These are phyloP conservation scores for Drosophila arizonae DNA, from an alignment of 1,140 invertebrate species.

Conservation along the genomic window DNA sequence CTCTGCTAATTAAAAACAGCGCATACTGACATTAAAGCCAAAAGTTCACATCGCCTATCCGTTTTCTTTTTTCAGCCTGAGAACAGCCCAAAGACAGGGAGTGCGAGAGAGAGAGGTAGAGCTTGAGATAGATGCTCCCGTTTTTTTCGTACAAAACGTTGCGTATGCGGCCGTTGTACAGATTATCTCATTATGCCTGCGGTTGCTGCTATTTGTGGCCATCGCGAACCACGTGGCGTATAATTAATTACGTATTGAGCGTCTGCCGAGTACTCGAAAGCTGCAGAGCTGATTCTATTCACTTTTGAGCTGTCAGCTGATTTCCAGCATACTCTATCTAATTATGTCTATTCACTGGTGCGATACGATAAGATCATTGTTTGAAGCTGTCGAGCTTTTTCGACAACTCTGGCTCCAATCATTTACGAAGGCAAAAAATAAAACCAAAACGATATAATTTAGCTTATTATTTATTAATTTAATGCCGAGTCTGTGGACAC, in stretches of 20 bases:
- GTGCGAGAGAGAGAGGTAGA: background rate
- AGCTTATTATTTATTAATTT: too few relatives aligned
- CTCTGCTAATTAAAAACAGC: constrained; percentile 75
- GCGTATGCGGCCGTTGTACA: constrained; percentile 69
- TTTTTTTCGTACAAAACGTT: constrained; percentile 8
- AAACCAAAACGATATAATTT: too few relatives aligned
- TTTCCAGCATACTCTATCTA: constrained; percentile 22
- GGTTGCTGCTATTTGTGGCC: constrained; percentile 61
- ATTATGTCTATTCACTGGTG: constrained; percentile 38
- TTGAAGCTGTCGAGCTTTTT: too few relatives aligned
- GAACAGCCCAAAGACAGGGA: background rate
- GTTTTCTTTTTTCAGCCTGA: constrained; percentile 36
- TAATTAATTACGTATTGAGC: constrained; percentile 80
- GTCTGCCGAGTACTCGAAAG: constrained; percentile 61
- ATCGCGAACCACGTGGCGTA: constrained; percentile 72
- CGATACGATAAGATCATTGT: background rate
- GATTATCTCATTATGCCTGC: constrained; percentile 78
- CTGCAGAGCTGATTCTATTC: background rate
- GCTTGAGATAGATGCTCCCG: background rate
- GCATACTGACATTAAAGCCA: constrained; percentile 75
- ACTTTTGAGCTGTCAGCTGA: constrained; percentile 21
- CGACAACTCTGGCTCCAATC: too few relatives aligned
- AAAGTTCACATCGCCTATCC: constrained; percentile 58
- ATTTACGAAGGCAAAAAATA: too few relatives aligned
- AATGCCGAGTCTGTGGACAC: too few relatives aligned